Base-by-base conservation (phyloP, 2,888 invertebrate species). In the Malacosoma neustria region DNA sequence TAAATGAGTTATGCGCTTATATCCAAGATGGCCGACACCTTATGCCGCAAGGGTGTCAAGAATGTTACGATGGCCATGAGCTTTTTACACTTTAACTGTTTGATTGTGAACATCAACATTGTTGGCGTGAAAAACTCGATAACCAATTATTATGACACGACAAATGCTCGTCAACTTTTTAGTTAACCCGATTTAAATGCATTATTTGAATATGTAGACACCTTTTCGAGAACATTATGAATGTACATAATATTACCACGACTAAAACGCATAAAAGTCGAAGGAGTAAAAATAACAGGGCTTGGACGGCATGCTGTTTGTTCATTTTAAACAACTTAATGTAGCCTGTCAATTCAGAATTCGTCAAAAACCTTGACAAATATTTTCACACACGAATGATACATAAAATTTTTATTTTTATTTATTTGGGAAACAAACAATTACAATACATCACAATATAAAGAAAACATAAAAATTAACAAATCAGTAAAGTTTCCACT, bases 1-100 rank as follows among this genome's bases (percentile, higher is more conserved):
- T 79, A 81, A 80, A 81, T 77, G 77, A 80, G 75, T 80, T 77
- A 77, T 77, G 74, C 76, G 69, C 69, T 77, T 73, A 74, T 73
- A 76, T 71, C 63, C 74, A 79, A 81, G 67, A 77, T 77, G 75
- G 74, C 76, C 61, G 69, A 61, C 56, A 51, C 54, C 55, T 57
- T 59, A 64, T 66, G 65, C 59, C 58, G 57, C 61, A 58, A 61
- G 57, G 62, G 72, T 72, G 73, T 73, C 67, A 67, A 62, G 69
- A 76, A 72, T 70, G 68, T 67, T 61, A 69, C 63, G 63, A 65
- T 59, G 54, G 50, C 54, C 49, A 40, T 51, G 41, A 50, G 55
- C 46, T 54, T 61, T 50, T 61, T 59, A 54, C 41, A 57, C 46
- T 47, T 50, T 50, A 42, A 51, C 43, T 48, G 49, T 51, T 53